Evolutionary conservation across 2,888 invertebrate genomes (phyloP).

Genomic region (Biston betularia): DNA sequence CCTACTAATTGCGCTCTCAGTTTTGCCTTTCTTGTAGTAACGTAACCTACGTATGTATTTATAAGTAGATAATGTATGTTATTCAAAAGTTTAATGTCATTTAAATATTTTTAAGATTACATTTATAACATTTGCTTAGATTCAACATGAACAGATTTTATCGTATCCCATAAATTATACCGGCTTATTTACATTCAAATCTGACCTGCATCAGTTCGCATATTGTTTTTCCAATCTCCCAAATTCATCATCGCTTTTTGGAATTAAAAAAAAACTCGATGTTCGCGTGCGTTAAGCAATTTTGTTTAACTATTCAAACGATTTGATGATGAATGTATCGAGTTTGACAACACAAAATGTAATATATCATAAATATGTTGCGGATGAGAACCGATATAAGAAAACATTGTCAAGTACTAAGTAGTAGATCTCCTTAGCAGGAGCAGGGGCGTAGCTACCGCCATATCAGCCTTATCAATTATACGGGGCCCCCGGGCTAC

Average conservation of each 20-base stretch:
- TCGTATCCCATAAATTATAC: neutral
- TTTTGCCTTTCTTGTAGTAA: too few species aligned
- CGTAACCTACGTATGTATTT: too few species aligned
- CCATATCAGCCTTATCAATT: too few species aligned
- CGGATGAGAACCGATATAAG: neutral
- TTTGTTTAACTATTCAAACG: slow-evolving; percentile 64
- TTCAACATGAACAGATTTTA: neutral
- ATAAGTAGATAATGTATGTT: too few species aligned
- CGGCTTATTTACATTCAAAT: neutral
- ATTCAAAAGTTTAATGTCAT: too few species aligned
- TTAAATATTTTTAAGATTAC: too few species aligned
- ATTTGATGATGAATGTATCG: slow-evolving; percentile 63
- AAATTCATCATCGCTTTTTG: slow-evolving; percentile 37
- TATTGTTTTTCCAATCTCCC: slow-evolving; percentile 8
- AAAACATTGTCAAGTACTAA: neutral
- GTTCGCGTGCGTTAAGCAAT: slow-evolving; percentile 71
- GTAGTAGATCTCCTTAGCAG: too few species aligned
- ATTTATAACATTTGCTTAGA: neutral
- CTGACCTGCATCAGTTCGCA: neutral
- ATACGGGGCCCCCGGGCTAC: too few species aligned
- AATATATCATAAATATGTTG: neutral
- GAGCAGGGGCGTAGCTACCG: too few species aligned
- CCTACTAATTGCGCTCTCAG: too few species aligned
- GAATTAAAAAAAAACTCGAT: slow-evolving; percentile 58
- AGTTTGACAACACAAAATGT: slow-evolving; percentile 26